Evolutionary conservation across 2,113 vertebrate species (phyloP), one percentile per base, ranked within the genome.

Genomic region (Damaliscus lunatus): DNA sequence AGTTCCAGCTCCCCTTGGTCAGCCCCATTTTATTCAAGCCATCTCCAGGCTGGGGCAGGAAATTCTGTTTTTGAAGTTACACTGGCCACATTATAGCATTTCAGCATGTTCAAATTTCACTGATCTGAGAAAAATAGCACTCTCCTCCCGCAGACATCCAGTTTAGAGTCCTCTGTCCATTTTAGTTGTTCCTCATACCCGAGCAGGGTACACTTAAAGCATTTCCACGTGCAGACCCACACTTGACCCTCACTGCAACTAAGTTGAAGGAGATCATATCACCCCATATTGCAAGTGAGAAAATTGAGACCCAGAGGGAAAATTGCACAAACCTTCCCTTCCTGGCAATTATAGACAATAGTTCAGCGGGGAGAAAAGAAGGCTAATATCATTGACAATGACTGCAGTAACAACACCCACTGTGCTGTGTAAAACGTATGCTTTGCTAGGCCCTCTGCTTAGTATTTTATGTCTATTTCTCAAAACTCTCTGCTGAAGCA

Each of bases 291-390:
- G 55, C 62, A 94, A 84, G 46, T 50, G 43, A 55, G 78, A 95
- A 94, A 83, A 86, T 55, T 53, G 88, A 92, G 77, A 23, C 21
- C 50, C 17, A 17, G 92, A 83, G 48, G 71, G 29, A n/a, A 94
- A 43, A 46, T 0, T 31, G 4, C 27, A 48, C 12, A 55, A 31
- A 55, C 7, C 64, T 55, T 8, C 23, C 80, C 53, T 77, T 80
- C 31, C 1, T 31, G 87, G 48, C 21, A 48, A 43, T 88, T 81
- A 25, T 2, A 53, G 74, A 53, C 10, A 52, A 1, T 25, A 52
- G 60, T 64, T 92, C 15, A 52, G 1, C 6, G 60, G 53, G n/a
- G 55, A 84, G n/a, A 48, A 46, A 50, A 62, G 40, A 48, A 67
- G 16, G 1, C 13, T 64, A 6, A 8, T 71, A 46, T 33, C 67